A percentile compares a stretch with the other conserved stretches of the same genome.
Evolutionary conservation across 2,797 vertebrate genomes (phyloP).

Genomic region (Artibeus lituratus): DNA sequence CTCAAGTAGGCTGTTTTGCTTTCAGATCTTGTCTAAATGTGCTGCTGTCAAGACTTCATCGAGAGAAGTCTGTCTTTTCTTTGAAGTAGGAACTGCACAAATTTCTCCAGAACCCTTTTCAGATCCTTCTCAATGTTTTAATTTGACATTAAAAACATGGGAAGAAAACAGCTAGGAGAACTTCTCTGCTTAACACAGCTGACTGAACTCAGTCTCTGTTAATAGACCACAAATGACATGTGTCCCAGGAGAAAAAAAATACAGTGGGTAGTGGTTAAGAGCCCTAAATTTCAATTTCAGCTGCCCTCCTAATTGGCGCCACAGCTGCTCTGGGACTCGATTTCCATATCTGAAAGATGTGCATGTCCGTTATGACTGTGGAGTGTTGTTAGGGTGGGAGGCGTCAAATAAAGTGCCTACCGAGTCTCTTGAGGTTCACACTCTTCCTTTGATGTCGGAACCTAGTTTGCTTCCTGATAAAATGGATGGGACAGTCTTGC

Average conservation of each 20-base stretch:
- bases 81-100: slow-evolving; percentile 40
- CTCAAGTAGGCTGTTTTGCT: slow-evolving; percentile 38
- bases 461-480: background rate
- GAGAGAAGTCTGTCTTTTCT: slow-evolving; percentile 63
- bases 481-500: background rate
- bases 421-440: background rate
- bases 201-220: background rate
- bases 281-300: background rate
- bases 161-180: background rate
- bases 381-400: background rate
- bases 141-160: background rate
- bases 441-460: background rate
- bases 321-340: background rate
- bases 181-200: background rate
- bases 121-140: background rate
- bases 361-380: background rate
- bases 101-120: slow-evolving; percentile 52
- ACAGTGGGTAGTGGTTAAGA: background rate
- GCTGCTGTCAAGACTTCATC: slow-evolving; percentile 62
- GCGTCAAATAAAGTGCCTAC: background rate
- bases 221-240: background rate
- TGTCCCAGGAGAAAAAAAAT: background rate
- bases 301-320: background rate
- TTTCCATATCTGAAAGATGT: background rate
- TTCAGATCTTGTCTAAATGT: slow-evolving; percentile 20